Percentiles rank a stretch among this genome's conserved stretches.
Conservation (phyloP, 2,797 vertebrate species). For the Crypturellus tataupa region DNA sequence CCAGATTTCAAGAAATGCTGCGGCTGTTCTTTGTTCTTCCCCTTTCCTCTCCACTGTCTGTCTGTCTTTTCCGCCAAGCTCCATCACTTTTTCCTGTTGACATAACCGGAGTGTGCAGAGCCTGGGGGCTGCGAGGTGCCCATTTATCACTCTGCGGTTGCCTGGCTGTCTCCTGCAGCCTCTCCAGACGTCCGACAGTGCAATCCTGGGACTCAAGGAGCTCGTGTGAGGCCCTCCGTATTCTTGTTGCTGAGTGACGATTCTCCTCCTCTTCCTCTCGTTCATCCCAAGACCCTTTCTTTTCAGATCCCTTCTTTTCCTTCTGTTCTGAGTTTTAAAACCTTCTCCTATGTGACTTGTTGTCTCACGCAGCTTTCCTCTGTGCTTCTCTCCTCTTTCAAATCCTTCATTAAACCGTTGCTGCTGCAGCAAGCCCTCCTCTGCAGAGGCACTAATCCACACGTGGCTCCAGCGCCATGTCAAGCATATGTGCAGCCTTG, state of each 20-base stretch:
- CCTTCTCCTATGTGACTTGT: constrained; percentile 56
- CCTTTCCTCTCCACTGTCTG: background rate
- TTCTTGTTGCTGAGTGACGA: constrained; percentile 34
- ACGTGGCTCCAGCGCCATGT: constrained; percentile 21
- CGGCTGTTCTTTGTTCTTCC: background rate
- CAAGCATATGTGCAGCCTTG: constrained; percentile 24
- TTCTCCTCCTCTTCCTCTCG: constrained; percentile 58
- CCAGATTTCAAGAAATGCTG: background rate
- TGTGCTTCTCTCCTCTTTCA: constrained; percentile 52
- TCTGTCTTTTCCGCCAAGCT: background rate
- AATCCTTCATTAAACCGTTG: constrained; percentile 63
- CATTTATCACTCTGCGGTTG: background rate
- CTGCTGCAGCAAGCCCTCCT: constrained; percentile 59
- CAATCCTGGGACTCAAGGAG: background rate
- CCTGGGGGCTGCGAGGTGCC: background rate
- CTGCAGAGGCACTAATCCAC: constrained; percentile 61
- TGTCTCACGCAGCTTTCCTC: constrained; percentile 62
- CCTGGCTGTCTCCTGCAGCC: background rate
- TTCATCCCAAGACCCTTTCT: constrained; percentile 60
- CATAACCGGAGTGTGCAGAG: background rate
- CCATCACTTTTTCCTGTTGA: background rate
- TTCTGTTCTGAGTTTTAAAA: constrained; percentile 37
- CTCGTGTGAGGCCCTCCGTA: background rate
- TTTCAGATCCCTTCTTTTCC: constrained; percentile 64
- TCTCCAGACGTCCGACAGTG: background rate